Percentiles rank a stretch among this genome's conserved stretches.
These are phyloP conservation scores for Zeuzera pyrina DNA, from an alignment of 2,888 invertebrate genomes.

Conservation along the genomic window DNA sequence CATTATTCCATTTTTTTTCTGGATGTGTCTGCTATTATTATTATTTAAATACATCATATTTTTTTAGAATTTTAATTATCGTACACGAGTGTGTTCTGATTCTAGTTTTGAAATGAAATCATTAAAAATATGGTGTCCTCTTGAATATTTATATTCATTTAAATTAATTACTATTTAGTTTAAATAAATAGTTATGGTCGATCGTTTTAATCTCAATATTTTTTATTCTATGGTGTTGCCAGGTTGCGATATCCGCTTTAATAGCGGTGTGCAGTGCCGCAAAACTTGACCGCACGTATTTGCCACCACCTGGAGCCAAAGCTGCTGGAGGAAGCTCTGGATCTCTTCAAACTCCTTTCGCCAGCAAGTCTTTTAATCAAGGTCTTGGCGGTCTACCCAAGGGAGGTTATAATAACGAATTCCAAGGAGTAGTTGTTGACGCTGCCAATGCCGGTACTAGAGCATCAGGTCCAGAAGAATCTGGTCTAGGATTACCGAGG, in stretches of 20 bases:
- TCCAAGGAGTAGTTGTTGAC: slow-evolving; percentile 58
- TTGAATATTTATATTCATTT: too few species aligned
- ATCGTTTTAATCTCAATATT: too few species aligned
- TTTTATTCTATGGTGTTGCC: too few species aligned
- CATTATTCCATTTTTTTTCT: too few species aligned
- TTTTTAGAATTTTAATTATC: too few species aligned
- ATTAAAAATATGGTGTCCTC: too few species aligned
- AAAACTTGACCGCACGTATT: slow-evolving; percentile 45
- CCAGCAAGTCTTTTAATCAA: slow-evolving; percentile 25
- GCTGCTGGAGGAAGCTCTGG: slow-evolving; percentile 46
- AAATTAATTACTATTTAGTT: too few species aligned
- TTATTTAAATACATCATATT: too few species aligned
- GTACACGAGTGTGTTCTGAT: too few species aligned
- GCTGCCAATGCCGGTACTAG: slow-evolving; percentile 49
- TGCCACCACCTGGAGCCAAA: slow-evolving; percentile 45
- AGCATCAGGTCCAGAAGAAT: slow-evolving; percentile 30
- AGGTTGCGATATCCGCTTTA: slow-evolving; percentile 50
- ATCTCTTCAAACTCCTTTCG: slow-evolving; percentile 34
- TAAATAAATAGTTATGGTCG: too few species aligned
- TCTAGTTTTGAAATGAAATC: too few species aligned
- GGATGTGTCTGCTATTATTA: too few species aligned
- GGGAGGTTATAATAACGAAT: slow-evolving; percentile 50
- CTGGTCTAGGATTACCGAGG: slow-evolving; percentile 48
- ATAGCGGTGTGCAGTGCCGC: slow-evolving; percentile 49
- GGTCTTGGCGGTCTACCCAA: slow-evolving; percentile 28